phyloP scores from a whole-genome alignment of 2,113 vertebrate species.

The Bubo blakistoni region DNA sequence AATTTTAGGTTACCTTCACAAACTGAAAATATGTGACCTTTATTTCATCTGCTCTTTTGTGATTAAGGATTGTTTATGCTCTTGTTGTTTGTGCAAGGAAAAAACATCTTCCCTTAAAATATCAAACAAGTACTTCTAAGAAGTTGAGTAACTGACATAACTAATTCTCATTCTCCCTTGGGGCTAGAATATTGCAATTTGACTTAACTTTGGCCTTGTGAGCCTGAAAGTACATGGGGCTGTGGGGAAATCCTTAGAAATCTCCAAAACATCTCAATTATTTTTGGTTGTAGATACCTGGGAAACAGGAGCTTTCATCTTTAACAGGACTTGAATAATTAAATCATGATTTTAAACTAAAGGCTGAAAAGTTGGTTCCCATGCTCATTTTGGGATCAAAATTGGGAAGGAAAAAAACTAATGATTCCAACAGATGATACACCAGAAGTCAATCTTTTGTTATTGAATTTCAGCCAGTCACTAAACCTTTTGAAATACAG shows the following conservation, averaged over 20 bases:
- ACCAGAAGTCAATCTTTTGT: not conserved
- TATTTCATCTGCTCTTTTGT: not conserved
- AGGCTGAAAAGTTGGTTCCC: not conserved
- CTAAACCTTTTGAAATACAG: not conserved
- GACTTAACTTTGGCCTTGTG: not conserved
- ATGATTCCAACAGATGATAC: not conserved
- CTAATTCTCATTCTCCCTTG: not conserved
- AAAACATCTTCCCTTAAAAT: not conserved
- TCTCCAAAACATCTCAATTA: not conserved
- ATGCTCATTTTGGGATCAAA: not conserved
- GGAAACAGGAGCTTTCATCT: not conserved
- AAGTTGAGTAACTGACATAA: not conserved
- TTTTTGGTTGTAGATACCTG: not conserved
- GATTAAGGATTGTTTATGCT: not conserved
- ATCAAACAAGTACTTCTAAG: not conserved
- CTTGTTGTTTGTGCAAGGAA: not conserved
- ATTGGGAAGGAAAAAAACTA: not conserved
- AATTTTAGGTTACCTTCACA: not conserved
- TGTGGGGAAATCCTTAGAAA: not conserved
- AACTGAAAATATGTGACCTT: not conserved
- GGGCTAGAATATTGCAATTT: not conserved
- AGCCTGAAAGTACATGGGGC: not conserved
- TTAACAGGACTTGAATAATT: not conserved
- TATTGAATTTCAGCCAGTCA: not conserved
- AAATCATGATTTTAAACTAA: not conserved